These are phyloP conservation scores for Papilio polytes DNA, from an alignment of 1,140 invertebrate genomes.

Conservation along the genomic window DNA sequence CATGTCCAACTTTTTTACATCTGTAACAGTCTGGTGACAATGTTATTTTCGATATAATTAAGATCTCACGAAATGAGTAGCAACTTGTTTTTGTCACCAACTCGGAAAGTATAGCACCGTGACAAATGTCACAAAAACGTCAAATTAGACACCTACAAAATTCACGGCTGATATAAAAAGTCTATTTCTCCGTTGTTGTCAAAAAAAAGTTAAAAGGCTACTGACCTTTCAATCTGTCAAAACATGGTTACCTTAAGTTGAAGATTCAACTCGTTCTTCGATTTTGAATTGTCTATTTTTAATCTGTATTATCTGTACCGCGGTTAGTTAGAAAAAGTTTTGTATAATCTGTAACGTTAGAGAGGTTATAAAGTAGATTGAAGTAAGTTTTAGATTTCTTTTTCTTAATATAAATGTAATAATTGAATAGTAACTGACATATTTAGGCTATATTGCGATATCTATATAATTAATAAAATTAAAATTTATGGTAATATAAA, in stretches of 20 bases:
- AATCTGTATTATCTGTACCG: background rate
- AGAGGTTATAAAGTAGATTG: background rate
- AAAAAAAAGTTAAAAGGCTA: slow-evolving; percentile 33
- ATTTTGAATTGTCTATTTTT: slow-evolving; percentile 6
- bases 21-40: slow-evolving; percentile 6
- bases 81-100: slow-evolving; percentile 19
- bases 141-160: slow-evolving; percentile 35
- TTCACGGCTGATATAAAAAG: slow-evolving; percentile 24
- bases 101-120: background rate
- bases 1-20: no score
- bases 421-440: no score
- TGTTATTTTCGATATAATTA: background rate
- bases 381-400: background rate
- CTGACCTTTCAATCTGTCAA: slow-evolving; percentile 31
- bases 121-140: slow-evolving; percentile 24
- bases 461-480: no score
- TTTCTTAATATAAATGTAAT: background rate
- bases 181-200: background rate
- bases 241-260: slow-evolving; percentile 26
- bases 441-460: no score
- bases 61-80: slow-evolving; percentile 32
- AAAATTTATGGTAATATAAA: no score
- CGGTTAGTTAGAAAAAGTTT: background rate
- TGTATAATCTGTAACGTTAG: background rate
- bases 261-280: background rate